These are phyloP conservation scores for Peribatodes rhomboidaria DNA, from an alignment of 2,888 invertebrate species.

Conservation along the genomic window DNA sequence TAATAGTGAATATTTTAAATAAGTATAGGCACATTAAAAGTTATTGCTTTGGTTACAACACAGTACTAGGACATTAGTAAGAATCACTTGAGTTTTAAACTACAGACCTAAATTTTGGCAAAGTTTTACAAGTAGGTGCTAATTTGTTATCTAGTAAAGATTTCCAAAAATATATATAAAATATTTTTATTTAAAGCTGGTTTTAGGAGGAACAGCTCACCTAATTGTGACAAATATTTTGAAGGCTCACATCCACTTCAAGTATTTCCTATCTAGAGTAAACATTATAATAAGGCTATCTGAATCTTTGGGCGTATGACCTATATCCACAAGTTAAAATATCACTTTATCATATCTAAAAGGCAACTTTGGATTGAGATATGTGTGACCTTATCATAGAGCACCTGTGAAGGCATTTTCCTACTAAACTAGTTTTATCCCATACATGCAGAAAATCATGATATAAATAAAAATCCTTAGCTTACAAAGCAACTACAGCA, in stretches of 20 bases:
- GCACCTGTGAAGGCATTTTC: conserved; percentile 82
- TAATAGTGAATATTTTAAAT: conserved; percentile 65
- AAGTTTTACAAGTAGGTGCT: conserved; percentile 69
- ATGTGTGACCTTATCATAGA: conserved; percentile 81
- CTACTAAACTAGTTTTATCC: conserved; percentile 71
- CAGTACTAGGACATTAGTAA: conserved; percentile 69
- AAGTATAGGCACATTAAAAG: conserved; percentile 80
- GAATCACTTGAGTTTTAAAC: conserved; percentile 74
- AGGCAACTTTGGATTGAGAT: conserved; percentile 85
- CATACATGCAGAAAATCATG: conserved; percentile 78
- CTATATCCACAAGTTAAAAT: conserved; percentile 75
- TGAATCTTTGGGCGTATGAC: conserved; percentile 78
- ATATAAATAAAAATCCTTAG: conserved; percentile 61
- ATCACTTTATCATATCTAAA: conserved; percentile 84
- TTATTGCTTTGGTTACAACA: conserved; percentile 86
- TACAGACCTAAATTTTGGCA: conserved; percentile 83
- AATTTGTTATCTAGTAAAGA: conserved; percentile 66
- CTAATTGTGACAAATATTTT: conserved; percentile 64
- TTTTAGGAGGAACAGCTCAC: conserved; percentile 71
- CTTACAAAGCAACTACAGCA: conserved; percentile 80
- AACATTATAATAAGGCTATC: conserved; percentile 75
- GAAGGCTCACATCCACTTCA: conserved; percentile 66
- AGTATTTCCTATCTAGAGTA: conserved; percentile 73
- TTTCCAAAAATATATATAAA: conserved; percentile 72
- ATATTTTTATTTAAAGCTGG: conserved; percentile 72